Base-by-base conservation (phyloP, 2,113 vertebrate genomes). In the Otis tarda region DNA sequence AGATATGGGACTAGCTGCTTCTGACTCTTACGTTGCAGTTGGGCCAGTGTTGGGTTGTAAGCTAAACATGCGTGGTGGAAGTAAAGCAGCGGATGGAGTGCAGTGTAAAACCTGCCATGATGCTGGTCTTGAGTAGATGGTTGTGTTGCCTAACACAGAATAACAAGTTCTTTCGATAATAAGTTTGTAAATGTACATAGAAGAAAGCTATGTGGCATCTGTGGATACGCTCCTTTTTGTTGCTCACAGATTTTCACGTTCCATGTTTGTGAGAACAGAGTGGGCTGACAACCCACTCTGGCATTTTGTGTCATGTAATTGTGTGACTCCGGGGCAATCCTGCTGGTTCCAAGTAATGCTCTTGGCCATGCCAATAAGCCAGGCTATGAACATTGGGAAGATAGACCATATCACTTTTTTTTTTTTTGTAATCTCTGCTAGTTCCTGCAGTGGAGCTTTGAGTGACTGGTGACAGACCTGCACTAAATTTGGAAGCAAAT, bases 381-480 rank as follows among this genome's bases (percentile, higher is more conserved):
- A 53, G 65, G 39, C 59, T 63, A 13, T 83, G 45, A 52, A n/a
- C 22, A 5, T 2, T 41, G 67, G 43, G 65, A 57, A 68, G 61
- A 88, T 67, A 77, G 78, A 63, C 41, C 6, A 4, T 28, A 27
- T 81, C 27, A 11, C 21, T 2, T 52, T 39, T 64, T 53, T 45
- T 79, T 76, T 33, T 24, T 43, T 14, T 49, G 47, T 79, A 52
- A 74, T 73, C 79, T 81, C 90, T 63, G 64, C 83, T 88, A 37
- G 59, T 61, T 91, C 68, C 89, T 90, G 65, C 47, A 76, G 64
- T 35, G 52, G 43, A 71, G 69, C 70, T 90, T 77, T 88, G 90
- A 92, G 90, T 92, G 83, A 90, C 94, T 95, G 90, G 87, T 95
- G 92, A 94, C 90, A 85, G 92, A 74, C 45, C 76, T 84, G 64